These are phyloP conservation scores for Alexandromys fortis DNA, from an alignment of 2,113 vertebrate genomes.

Conservation along the genomic window DNA sequence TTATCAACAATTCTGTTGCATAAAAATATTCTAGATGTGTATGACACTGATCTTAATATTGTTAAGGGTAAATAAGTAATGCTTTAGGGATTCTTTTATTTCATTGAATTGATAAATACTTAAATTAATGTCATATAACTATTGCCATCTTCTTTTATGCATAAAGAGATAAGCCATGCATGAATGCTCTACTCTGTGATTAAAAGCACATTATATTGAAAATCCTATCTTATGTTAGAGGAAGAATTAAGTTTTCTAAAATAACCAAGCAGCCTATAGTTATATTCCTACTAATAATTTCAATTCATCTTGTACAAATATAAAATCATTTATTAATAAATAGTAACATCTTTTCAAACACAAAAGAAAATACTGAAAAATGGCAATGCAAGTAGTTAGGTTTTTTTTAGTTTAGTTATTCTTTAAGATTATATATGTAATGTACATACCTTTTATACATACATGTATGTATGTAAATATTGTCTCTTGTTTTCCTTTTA, in stretches of 20 bases:
- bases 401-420: not conserved
- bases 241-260: slow-evolving; percentile 83
- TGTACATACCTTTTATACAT: not conserved
- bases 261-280: slow-evolving; percentile 73
- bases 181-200: slow-evolving; percentile 75
- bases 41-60: slow-evolving; percentile 56
- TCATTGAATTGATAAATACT: slow-evolving; percentile 72
- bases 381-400: slow-evolving; percentile 16
- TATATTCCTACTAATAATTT: slow-evolving; percentile 72
- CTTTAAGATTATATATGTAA: not conserved
- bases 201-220: slow-evolving; percentile 84
- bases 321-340: slow-evolving; percentile 67
- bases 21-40: slow-evolving; percentile 30
- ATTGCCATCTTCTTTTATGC: slow-evolving; percentile 70
- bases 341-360: slow-evolving; percentile 44
- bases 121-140: slow-evolving; percentile 74
- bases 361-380: slow-evolving; percentile 32
- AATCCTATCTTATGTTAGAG: slow-evolving; percentile 75
- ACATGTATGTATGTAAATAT: too few relatives aligned
- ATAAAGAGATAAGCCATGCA: slow-evolving; percentile 61
- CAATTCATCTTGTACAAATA: slow-evolving; percentile 62
- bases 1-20: slow-evolving; percentile 25
- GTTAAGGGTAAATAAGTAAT: slow-evolving; percentile 61
- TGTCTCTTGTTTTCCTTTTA: not conserved
- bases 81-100: slow-evolving; percentile 65